A percentile compares a stretch with the other conserved stretches of the same genome.
phyloP scores from a whole-genome alignment of 2,113 vertebrate genomes.

The Epinephelus cyanopodus region DNA sequence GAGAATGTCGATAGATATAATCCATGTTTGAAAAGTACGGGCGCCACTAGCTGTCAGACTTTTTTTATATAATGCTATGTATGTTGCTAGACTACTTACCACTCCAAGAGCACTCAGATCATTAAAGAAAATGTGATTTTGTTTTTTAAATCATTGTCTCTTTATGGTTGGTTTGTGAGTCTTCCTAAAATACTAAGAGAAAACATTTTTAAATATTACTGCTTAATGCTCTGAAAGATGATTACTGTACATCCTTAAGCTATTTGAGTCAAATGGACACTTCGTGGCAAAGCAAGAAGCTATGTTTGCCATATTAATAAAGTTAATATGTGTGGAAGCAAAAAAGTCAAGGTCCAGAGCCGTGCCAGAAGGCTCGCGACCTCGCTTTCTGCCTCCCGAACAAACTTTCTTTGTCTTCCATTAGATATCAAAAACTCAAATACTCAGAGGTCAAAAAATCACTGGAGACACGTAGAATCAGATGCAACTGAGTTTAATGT shows the following conservation, averaged over 20 bases:
- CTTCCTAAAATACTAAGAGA: not conserved
- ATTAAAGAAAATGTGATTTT: conserved; percentile 37
- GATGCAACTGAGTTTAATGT: too few species aligned
- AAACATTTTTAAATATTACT: not conserved
- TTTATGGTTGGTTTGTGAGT: not conserved
- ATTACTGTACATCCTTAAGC: not conserved
- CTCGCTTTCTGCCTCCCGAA: too few species aligned
- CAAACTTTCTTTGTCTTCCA: too few species aligned
- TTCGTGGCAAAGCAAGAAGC: not conserved
- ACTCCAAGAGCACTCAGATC: conserved; percentile 38
- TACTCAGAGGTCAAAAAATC: too few species aligned
- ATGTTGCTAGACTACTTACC: conserved; percentile 26
- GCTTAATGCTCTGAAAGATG: not conserved
- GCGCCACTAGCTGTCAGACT: not conserved
- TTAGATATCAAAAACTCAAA: too few species aligned
- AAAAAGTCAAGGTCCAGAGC: too few species aligned
- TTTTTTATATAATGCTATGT: conserved; percentile 15
- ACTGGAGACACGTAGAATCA: too few species aligned
- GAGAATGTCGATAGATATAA: conserved; percentile 16
- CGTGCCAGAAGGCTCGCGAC: too few species aligned
- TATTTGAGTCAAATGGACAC: not conserved
- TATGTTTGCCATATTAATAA: not conserved
- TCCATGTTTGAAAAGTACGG: not conserved
- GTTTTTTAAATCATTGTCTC: not conserved
- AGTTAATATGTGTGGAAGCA: too few species aligned